Conservation (phyloP, 2,888 invertebrate genomes). For the Cyrtodaria siliqua region DNA sequence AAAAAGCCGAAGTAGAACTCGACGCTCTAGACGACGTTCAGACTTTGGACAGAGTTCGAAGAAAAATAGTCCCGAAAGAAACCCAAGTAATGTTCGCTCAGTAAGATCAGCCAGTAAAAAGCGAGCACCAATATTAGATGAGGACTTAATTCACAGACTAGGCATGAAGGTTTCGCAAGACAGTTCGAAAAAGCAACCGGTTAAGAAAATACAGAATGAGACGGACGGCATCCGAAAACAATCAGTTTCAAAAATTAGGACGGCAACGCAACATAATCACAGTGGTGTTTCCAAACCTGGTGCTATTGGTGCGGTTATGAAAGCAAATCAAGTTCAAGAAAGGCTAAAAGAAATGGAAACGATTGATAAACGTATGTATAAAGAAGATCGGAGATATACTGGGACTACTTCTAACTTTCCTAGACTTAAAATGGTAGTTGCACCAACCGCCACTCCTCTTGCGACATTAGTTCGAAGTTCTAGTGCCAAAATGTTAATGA, state of each 20-base stretch:
- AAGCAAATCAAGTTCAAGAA: constrained; percentile 33
- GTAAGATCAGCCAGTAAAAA: constrained; percentile 21
- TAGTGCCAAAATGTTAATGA: constrained; percentile 48
- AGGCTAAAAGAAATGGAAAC: constrained; percentile 29
- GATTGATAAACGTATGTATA: constrained; percentile 31
- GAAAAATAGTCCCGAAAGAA: constrained; percentile 28
- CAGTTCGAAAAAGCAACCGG: background rate
- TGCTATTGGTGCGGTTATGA: constrained; percentile 42
- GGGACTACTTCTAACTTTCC: constrained; percentile 33
- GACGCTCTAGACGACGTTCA: constrained; percentile 21
- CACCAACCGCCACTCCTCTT: constrained; percentile 49
- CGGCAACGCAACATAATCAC: background rate
- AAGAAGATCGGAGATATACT: constrained; percentile 17
- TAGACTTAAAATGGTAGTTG: constrained; percentile 51
- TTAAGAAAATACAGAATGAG: background rate
- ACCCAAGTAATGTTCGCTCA: constrained; percentile 22
- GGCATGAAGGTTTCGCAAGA: constrained; percentile 4
- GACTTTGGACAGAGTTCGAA: constrained; percentile 23
- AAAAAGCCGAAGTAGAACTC: constrained; percentile 50
- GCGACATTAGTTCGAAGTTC: constrained; percentile 40
- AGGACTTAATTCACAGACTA: constrained; percentile 17
- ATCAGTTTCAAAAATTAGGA: background rate
- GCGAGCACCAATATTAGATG: background rate
- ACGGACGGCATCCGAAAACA: background rate
- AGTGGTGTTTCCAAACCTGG: background rate